Percentiles rank a stretch among this genome's conserved stretches.
These are phyloP conservation scores for Parapristionchus giblindavisi DNA, from an alignment of 2,888 invertebrate genomes.

Conservation along the genomic window DNA sequence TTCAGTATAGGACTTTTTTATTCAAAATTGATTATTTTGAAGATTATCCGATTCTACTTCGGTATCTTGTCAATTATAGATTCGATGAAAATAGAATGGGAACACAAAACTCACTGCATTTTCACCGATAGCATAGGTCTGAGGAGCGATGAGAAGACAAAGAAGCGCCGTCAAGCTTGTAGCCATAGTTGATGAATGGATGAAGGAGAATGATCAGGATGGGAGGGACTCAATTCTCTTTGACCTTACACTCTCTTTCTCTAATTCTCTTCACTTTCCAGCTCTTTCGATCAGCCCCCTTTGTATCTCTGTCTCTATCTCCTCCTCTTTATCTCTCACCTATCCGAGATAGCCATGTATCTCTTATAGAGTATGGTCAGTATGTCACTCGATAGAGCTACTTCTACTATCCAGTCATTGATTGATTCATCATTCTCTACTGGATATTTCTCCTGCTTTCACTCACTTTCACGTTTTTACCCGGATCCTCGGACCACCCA, in stretches of 20 bases:
- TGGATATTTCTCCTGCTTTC: not conserved
- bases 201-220: constrained; percentile 17
- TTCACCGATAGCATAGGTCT: constrained; percentile 61
- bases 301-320: constrained; percentile 12
- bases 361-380: no score
- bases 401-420: no score
- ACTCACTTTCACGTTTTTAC: constrained; percentile 10
- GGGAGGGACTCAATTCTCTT: constrained; percentile 25
- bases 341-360: no score
- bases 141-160: constrained; percentile 23
- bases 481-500: not conserved
- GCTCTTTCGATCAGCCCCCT: constrained; percentile 1
- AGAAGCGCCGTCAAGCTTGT: constrained; percentile 22
- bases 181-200: constrained; percentile 27
- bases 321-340: constrained; percentile 11
- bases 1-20: no score
- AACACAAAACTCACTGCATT: constrained; percentile 60
- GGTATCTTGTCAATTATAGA: no score
- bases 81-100: no score
- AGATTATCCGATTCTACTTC: no score
- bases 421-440: no score
- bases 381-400: no score
- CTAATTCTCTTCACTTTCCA: constrained; percentile 22
- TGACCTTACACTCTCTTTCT: constrained; percentile 28
- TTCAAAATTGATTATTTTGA: no score